These are phyloP conservation scores for Periophthalmus modestus DNA, from an alignment of 2,113 vertebrate species.

Conservation along the genomic window DNA sequence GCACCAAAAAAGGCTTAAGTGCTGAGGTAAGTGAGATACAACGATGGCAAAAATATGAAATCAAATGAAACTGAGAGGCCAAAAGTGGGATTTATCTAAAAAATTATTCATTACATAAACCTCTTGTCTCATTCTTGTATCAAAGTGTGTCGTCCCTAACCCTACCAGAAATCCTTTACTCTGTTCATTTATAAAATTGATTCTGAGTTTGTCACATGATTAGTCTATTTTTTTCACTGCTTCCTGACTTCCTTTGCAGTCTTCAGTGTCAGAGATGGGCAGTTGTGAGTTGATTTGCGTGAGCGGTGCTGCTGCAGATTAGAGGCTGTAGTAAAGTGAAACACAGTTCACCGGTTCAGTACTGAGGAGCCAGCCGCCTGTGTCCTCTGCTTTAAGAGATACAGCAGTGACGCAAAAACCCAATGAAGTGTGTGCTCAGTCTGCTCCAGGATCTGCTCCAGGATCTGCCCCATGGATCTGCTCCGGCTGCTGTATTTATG, in stretches of 20 bases:
- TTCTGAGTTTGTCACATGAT: constrained; percentile 32
- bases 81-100: too few relatives aligned
- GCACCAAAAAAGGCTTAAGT: too few relatives aligned
- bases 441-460: constrained; percentile 26
- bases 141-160: too few relatives aligned
- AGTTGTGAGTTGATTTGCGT: constrained; percentile 35
- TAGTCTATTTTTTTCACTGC: constrained; percentile 13
- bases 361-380: constrained; percentile 10
- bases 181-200: constrained; percentile 20
- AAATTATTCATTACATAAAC: too few relatives aligned
- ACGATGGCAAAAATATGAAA: too few relatives aligned
- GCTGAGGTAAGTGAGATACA: too few relatives aligned
- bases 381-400: constrained; percentile 31
- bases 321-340: constrained; percentile 38
- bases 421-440: constrained; percentile 21
- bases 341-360: constrained; percentile 41
- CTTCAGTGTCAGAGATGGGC: constrained; percentile 24
- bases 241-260: constrained; percentile 22
- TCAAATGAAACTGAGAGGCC: too few relatives aligned
- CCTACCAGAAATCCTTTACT: neutral
- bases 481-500: neutral
- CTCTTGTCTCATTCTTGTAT: too few relatives aligned
- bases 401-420: constrained; percentile 33
- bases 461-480: constrained; percentile 23
- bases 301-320: constrained; percentile 30